Base-by-base conservation (phyloP, 2,888 invertebrate species). In the Dexiosoma caninum region DNA sequence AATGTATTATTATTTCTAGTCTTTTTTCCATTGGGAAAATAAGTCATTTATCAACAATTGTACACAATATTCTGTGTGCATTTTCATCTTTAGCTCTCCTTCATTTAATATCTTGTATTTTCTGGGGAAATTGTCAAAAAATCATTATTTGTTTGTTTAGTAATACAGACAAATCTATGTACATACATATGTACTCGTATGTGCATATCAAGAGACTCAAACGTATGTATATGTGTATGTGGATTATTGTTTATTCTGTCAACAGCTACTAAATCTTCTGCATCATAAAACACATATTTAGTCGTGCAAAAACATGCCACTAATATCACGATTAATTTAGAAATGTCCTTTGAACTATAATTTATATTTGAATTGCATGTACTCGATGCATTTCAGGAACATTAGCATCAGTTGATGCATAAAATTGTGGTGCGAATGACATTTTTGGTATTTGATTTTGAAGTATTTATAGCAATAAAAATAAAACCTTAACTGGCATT, bases 81-180 rank as follows among this genome's bases (percentile, higher is more conserved):
- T 49, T 16, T 37, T 53, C 23, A 46, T 21, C 53, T 67, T 14
- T 42, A 5, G 14, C 5, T 21, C 32, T 5, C 53, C 51, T 46
- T 64, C 21, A 10, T 10, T 21, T 5, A 14, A 19, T 46, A 37
- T 37, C 4, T 16, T 37, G 16, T 7, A 21, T 14, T 44, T 55
- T 59, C n/a, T 16, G 35, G 19, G n/a, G 40, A 81, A 59, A 70
- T 72, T 72, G 46, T 62, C 8, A n/a, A 53, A 86, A 85, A 86
- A 77, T 12, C 4, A 2, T 10, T n/a, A 37, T 35, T 32, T 55
- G 10, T 19, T 19, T 30, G 7, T 37, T 23, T 37, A 23, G 4
- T 10, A 5, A 7, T 44, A 7, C 14, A 1, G 30, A 23, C 12
- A 4, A 19, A 12, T 12, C 0, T 19, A 2, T 12, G 12, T 60